A percentile compares a stretch with the other conserved stretches of the same genome.
Evolutionary conservation across 1,140 invertebrate species (phyloP).

Genomic region (Sminthurinus signatus): DNA sequence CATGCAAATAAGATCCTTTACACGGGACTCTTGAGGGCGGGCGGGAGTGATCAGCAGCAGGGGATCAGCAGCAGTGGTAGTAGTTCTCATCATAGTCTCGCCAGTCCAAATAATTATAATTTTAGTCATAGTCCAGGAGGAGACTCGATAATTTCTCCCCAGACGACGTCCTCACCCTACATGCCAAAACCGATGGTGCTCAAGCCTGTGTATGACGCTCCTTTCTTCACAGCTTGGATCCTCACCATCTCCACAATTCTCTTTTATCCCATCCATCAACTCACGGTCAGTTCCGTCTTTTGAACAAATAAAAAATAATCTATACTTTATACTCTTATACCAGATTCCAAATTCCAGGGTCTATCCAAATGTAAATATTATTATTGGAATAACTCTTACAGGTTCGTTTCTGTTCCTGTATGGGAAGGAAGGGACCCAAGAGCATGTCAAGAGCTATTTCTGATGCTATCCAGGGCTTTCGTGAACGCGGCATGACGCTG

Average conservation of each 20-base stretch:
- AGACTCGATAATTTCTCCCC: neutral
- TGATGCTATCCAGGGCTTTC: conserved; percentile 72
- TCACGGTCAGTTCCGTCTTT: too few relatives aligned
- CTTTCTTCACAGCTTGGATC: conserved; percentile 92
- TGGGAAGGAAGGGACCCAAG: conserved; percentile 49
- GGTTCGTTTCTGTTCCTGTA: conserved; percentile 50
- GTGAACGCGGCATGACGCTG: conserved; percentile 78
- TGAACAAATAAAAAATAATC: too few relatives aligned
- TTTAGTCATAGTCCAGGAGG: neutral
- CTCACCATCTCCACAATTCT: conserved; percentile 86
- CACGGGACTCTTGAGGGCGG: too few relatives aligned
- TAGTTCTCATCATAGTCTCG: too few relatives aligned
- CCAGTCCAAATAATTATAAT: neutral
- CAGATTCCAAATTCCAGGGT: too few relatives aligned
- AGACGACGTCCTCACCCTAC: neutral
- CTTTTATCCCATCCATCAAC: conserved; percentile 80
- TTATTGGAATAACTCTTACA: too few relatives aligned
- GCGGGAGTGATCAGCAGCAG: too few relatives aligned
- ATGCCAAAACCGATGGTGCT: neutral
- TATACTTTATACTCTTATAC: too few relatives aligned
- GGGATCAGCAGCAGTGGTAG: too few relatives aligned
- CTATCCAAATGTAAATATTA: too few relatives aligned
- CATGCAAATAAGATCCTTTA: too few relatives aligned
- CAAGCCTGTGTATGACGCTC: conserved; percentile 63
- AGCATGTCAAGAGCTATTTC: conserved; percentile 63